phyloP scores from a whole-genome alignment of 2,113 vertebrate species.

The Alosa alosa region DNA sequence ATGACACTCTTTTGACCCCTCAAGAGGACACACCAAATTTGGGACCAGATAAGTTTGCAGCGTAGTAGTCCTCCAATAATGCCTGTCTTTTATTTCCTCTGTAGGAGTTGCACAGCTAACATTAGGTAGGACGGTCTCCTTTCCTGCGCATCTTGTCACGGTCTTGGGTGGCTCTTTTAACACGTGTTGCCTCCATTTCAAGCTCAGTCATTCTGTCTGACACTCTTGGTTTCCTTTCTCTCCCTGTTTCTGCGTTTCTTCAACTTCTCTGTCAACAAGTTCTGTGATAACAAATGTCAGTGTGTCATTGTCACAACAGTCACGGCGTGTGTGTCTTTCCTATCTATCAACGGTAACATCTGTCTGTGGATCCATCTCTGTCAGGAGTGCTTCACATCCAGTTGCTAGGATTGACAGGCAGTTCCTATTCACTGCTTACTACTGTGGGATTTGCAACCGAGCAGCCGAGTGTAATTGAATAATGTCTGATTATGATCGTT shows the following conservation, averaged over 20 bases:
- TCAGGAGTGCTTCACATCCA: constrained; percentile 38
- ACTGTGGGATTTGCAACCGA: constrained; percentile 15
- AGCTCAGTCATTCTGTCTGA: constrained; percentile 57
- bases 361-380: constrained; percentile 49
- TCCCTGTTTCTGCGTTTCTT: constrained; percentile 41
- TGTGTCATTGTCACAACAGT: constrained; percentile 28
- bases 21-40: neutral
- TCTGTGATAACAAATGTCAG: neutral
- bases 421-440: constrained; percentile 23
- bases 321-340: constrained; percentile 29
- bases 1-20: constrained; percentile 1
- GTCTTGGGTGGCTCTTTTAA: constrained; percentile 56
- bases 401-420: neutral
- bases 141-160: constrained; percentile 61
- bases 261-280: neutral
- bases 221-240: constrained; percentile 41
- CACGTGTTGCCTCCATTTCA: constrained; percentile 63
- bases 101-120: constrained; percentile 77
- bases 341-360: constrained; percentile 39
- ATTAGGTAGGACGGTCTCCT: constrained; percentile 74
- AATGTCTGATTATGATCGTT: constrained; percentile 39
- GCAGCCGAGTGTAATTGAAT: constrained; percentile 17
- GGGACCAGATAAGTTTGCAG: neutral
- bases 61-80: constrained; percentile 48
- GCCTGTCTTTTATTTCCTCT: constrained; percentile 62